These are phyloP conservation scores for Napeogenes sylphis DNA, from an alignment of 2,888 invertebrate genomes.

Conservation along the genomic window DNA sequence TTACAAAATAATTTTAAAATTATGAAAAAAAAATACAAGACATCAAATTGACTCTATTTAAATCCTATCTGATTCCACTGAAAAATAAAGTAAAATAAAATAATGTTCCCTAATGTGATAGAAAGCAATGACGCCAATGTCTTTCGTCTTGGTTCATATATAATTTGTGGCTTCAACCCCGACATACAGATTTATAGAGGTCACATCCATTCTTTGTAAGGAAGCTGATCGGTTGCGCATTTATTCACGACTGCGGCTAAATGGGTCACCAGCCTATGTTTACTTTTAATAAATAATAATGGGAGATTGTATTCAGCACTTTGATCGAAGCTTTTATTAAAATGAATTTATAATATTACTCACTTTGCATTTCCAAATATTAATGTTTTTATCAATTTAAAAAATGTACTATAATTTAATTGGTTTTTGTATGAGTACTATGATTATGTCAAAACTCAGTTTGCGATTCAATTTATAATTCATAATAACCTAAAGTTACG, in stretches of 20 bases:
- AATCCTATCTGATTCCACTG: too few relatives aligned
- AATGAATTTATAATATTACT: too few relatives aligned
- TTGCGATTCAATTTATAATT: conserved; percentile 17
- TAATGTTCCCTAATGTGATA: background rate
- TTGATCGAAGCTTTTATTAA: background rate
- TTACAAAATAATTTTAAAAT: too few relatives aligned
- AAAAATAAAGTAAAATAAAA: too few relatives aligned
- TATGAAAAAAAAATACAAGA: too few relatives aligned
- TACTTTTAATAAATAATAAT: conserved; percentile 27
- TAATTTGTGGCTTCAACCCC: conserved; percentile 45
- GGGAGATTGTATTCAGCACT: background rate
- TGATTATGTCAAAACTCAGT: conserved; percentile 15
- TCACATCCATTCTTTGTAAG: conserved; percentile 49
- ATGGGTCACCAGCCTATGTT: conserved; percentile 31
- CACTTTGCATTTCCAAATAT: too few relatives aligned
- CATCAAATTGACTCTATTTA: too few relatives aligned
- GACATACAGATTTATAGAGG: conserved; percentile 63
- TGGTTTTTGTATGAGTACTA: too few relatives aligned
- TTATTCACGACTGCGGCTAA: conserved; percentile 39
- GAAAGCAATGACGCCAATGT: conserved; percentile 1
- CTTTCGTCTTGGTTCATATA: conserved; percentile 3
- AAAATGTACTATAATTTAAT: too few relatives aligned
- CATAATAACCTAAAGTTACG: conserved; percentile 22
- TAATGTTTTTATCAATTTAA: too few relatives aligned
- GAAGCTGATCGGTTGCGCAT: conserved; percentile 41